phyloP scores from a whole-genome alignment of 2,797 vertebrate species.

The Manis javanica region DNA sequence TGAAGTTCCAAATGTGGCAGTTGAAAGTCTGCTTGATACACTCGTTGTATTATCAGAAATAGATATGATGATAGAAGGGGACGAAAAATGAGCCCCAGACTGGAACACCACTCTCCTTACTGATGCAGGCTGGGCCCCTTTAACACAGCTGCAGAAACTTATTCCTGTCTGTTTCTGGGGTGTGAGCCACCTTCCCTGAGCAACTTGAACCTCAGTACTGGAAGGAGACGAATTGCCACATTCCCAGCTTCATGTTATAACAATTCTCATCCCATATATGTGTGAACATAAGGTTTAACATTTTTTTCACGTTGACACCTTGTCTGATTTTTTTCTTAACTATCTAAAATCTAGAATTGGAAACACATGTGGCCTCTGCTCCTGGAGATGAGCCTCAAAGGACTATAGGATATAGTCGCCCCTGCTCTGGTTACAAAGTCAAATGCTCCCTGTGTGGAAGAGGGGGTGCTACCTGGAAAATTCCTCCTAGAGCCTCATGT shows the following conservation, averaged over 20 bases:
- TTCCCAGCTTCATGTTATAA: not conserved
- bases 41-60: not conserved
- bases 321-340: not conserved
- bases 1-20: not conserved
- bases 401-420: not conserved
- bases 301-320: not conserved
- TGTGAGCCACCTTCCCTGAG: not conserved
- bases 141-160: not conserved
- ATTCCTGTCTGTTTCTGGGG: not conserved
- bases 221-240: not conserved
- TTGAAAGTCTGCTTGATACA: no score
- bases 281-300: not conserved
- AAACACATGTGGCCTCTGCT: not conserved
- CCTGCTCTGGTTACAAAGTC: not conserved
- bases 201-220: not conserved
- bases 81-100: not conserved
- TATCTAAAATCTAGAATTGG: not conserved
- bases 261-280: not conserved
- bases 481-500: not conserved
- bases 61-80: not conserved
- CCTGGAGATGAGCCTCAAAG: not conserved
- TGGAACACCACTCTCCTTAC: not conserved
- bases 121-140: not conserved
- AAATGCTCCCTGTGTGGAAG: rapidly evolving
- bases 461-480: not conserved